phyloP scores from a whole-genome alignment of 37 sponge, comb jelly and placozoan genomes.

The Theonella swinhoei region DNA sequence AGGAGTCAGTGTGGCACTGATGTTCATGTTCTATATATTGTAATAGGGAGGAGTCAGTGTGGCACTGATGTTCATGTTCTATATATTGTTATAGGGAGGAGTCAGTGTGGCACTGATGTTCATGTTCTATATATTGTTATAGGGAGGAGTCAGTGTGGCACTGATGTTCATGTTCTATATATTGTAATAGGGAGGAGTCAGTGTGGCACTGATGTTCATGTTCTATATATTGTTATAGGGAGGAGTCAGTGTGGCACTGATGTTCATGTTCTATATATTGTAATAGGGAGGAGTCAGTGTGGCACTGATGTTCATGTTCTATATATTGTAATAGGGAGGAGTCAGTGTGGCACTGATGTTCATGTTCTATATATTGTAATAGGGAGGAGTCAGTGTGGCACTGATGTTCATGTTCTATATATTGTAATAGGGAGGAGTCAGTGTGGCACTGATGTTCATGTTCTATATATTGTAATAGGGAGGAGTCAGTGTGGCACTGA shows the following conservation, averaged over 20 bases:
- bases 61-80: conserved; percentile 4
- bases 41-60: not conserved
- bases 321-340: not conserved
- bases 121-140: not conserved
- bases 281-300: not conserved
- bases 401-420: conserved; percentile 1
- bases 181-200: not conserved
- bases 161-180: conserved; percentile 1
- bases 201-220: not conserved
- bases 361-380: not conserved
- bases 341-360: conserved; percentile 2
- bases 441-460: not conserved
- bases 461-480: not conserved
- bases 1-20: not conserved
- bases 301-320: conserved; percentile 4
- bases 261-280: not conserved
- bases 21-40: not conserved
- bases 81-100: not conserved
- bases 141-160: not conserved
- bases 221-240: not conserved
- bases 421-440: not conserved
- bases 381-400: not conserved
- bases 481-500: not conserved
- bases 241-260: not conserved
- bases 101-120: conserved; percentile 2